phyloP scores from a whole-genome alignment of 2,888 invertebrate genomes.

The Eledone cirrhosa region DNA sequence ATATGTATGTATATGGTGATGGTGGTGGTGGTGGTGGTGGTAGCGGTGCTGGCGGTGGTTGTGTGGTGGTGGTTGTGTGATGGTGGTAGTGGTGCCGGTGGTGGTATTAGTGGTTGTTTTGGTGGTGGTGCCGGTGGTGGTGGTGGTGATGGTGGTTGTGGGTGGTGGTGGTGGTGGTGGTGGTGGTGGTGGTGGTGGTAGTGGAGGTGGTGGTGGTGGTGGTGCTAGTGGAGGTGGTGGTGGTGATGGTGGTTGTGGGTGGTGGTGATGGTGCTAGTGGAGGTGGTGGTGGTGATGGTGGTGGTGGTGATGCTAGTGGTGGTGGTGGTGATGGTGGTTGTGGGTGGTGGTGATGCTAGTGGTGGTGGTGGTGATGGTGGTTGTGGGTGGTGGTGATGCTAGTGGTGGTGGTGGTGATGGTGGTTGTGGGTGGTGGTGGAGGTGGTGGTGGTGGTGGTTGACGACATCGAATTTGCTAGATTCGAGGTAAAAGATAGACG shows the following conservation, averaged over 20 bases:
- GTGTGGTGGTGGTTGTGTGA: no score
- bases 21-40: not conserved
- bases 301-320: not conserved
- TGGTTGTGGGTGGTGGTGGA: not conserved
- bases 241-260: not conserved
- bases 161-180: no score
- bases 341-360: not conserved
- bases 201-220: not conserved
- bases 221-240: not conserved
- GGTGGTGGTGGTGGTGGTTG: not conserved
- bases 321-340: not conserved
- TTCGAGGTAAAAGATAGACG: no score
- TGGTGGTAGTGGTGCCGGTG: not conserved
- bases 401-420: not conserved
- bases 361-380: not conserved
- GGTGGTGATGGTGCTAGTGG: not conserved
- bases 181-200: not conserved
- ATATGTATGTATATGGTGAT: not conserved
- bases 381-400: not conserved
- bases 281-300: not conserved
- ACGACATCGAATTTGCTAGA: no score
- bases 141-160: not conserved
- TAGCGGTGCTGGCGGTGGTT: not conserved
- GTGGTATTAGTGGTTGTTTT: not conserved
- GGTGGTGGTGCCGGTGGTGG: no score